A percentile compares a stretch with the other conserved stretches of the same genome.
These are phyloP conservation scores for Aculops lycopersici DNA, from an alignment of 1,140 invertebrate genomes.

Conservation along the genomic window DNA sequence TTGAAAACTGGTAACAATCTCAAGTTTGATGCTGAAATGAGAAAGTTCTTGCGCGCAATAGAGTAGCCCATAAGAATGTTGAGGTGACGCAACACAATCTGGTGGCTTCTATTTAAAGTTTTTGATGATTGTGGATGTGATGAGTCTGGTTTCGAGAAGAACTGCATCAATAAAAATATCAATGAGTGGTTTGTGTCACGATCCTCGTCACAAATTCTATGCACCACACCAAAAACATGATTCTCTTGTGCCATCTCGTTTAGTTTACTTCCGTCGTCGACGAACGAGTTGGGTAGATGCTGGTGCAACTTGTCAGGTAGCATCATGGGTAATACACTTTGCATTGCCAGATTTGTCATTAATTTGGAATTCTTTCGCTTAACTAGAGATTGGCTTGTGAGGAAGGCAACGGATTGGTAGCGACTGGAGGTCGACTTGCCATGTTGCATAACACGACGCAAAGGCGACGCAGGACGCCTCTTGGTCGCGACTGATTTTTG, in stretches of 20 bases:
- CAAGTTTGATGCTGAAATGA: conserved; percentile 50
- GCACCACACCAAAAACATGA: conserved; percentile 21
- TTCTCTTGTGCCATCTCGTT: conserved; percentile 21
- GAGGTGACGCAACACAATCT: conserved; percentile 59
- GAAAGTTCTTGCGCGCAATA: conserved; percentile 53
- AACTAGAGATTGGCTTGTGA: neutral
- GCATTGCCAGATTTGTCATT: neutral
- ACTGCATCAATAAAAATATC: conserved; percentile 68
- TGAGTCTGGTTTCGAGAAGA: conserved; percentile 18
- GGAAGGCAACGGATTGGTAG: neutral
- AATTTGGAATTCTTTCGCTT: neutral
- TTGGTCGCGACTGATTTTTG: neutral
- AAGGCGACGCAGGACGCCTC: neutral
- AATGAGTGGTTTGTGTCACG: conserved; percentile 75
- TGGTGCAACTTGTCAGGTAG: conserved; percentile 13
- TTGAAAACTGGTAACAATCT: conserved; percentile 74
- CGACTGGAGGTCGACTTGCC: too few relatives aligned
- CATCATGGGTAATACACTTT: conserved; percentile 10
- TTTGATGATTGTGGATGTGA: conserved; percentile 59
- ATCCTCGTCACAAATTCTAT: conserved; percentile 54
- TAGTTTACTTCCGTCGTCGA: conserved; percentile 18
- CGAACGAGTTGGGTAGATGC: conserved; percentile 28
- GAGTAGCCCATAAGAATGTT: conserved; percentile 76
- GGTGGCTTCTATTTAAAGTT: conserved; percentile 33
- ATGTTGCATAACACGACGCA: too few relatives aligned